These are phyloP conservation scores for Agrypnia vestita DNA, from an alignment of 1,140 invertebrate genomes.

Conservation along the genomic window DNA sequence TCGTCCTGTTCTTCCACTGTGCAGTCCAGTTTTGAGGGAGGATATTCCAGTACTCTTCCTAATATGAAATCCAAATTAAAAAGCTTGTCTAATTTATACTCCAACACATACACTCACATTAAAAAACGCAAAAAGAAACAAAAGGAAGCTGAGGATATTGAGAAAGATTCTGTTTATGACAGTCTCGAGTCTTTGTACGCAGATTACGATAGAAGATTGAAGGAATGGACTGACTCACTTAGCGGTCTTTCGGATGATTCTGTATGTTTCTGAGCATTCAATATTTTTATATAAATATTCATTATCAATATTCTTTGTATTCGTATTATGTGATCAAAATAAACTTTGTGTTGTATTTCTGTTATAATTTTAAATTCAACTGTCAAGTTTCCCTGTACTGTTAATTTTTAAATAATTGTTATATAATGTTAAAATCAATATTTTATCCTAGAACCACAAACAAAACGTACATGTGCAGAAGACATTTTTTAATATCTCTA, in stretches of 20 bases:
- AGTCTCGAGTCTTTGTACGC: conserved; percentile 69
- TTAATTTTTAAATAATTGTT: no score
- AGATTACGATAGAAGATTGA: conserved; percentile 69
- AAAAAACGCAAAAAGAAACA: conserved; percentile 4
- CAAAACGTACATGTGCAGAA: no score
- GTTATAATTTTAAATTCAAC: no score
- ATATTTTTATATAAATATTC: neutral
- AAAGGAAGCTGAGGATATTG: neutral
- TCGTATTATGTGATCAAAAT: no score
- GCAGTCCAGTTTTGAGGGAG: neutral
- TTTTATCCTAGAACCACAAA: no score
- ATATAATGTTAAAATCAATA: no score
- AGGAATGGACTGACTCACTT: conserved; percentile 70
- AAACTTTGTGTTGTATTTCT: neutral
- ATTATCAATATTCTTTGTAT: no score
- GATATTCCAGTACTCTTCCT: neutral
- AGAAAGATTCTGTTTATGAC: conserved; percentile 62
- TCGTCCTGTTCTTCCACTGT: neutral
- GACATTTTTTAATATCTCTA: no score
- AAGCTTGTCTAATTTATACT: neutral
- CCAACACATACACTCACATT: neutral
- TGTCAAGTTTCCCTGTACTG: no score
- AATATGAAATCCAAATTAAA: conserved; percentile 18
- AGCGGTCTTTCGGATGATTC: conserved; percentile 62
- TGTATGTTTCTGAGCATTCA: conserved; percentile 46